Evolutionary conservation across 1,140 invertebrate species (phyloP).

Genomic region (Drosophila orena): DNA sequence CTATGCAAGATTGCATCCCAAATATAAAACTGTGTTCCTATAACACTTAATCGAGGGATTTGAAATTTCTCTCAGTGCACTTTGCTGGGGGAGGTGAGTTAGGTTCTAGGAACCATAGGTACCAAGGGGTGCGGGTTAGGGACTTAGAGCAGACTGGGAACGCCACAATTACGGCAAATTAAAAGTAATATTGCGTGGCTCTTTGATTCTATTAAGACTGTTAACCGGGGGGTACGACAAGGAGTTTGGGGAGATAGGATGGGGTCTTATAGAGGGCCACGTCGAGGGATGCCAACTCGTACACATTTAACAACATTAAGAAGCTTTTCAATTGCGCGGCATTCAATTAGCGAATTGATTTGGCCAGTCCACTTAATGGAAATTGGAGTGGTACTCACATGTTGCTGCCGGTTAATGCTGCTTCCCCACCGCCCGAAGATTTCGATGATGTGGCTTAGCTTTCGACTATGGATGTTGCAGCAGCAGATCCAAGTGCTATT

Average conservation of each 20-base stretch:
- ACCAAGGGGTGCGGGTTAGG: neutral
- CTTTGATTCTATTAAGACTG: slow-evolving; percentile 79
- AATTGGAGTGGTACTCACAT: slow-evolving; percentile 50
- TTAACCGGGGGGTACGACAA: slow-evolving; percentile 45
- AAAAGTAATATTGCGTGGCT: slow-evolving; percentile 70
- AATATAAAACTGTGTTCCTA: too few species aligned
- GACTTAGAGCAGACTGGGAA: slow-evolving; percentile 13
- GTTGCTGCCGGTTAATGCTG: slow-evolving; percentile 37
- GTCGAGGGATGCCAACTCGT: slow-evolving; percentile 47
- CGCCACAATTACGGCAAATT: slow-evolving; percentile 75
- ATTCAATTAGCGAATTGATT: slow-evolving; percentile 76
- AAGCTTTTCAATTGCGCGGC: slow-evolving; percentile 67
- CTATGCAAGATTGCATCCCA: too few species aligned
- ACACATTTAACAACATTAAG: slow-evolving; percentile 67
- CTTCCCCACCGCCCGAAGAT: neutral
- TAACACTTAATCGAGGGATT: neutral
- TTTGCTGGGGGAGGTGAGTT: neutral
- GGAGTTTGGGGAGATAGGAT: neutral
- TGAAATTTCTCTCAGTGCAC: neutral
- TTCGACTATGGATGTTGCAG: neutral
- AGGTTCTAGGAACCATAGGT: slow-evolving; percentile 1
- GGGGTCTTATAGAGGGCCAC: slow-evolving; percentile 1
- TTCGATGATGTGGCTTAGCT: neutral
- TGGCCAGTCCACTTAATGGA: slow-evolving; percentile 40
- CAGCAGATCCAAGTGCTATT: neutral